phyloP scores from a whole-genome alignment of 64 coral and sea anemone genomes.

The Actinia tenebrosa region DNA sequence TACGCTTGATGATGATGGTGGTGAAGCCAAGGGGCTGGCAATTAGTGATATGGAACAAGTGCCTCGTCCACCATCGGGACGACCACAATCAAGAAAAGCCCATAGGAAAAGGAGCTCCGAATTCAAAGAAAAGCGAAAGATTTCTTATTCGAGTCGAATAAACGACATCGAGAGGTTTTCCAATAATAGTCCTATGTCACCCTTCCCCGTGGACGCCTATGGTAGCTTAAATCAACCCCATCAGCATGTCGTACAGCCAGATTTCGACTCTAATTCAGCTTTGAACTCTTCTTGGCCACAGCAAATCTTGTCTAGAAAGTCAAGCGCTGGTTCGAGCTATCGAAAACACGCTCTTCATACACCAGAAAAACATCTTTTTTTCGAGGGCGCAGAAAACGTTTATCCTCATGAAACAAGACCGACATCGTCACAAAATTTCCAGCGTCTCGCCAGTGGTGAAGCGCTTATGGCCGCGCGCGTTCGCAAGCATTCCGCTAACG shows the following conservation, averaged over 20 bases:
- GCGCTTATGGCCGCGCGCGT: slow-evolving; percentile 52
- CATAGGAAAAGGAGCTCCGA: neutral
- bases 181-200: neutral
- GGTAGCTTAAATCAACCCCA: neutral
- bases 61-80: slow-evolving; percentile 42
- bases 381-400: neutral
- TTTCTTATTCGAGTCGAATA: neutral
- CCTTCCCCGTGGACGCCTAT: neutral
- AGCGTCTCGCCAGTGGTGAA: slow-evolving; percentile 24
- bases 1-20: neutral
- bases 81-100: slow-evolving; percentile 29
- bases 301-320: slow-evolving; percentile 21
- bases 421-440: slow-evolving; percentile 47
- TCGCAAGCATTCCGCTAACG: slow-evolving; percentile 26
- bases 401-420: slow-evolving; percentile 46
- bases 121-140: neutral
- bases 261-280: neutral
- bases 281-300: slow-evolving; percentile 53
- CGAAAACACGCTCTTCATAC: neutral
- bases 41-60: neutral
- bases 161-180: neutral
- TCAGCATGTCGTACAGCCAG: neutral
- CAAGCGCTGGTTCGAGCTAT: neutral
- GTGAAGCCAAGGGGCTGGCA: neutral
- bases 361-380: neutral